Conservation (phyloP, 2,888 invertebrate genomes). For the Heliconius charithonia region DNA sequence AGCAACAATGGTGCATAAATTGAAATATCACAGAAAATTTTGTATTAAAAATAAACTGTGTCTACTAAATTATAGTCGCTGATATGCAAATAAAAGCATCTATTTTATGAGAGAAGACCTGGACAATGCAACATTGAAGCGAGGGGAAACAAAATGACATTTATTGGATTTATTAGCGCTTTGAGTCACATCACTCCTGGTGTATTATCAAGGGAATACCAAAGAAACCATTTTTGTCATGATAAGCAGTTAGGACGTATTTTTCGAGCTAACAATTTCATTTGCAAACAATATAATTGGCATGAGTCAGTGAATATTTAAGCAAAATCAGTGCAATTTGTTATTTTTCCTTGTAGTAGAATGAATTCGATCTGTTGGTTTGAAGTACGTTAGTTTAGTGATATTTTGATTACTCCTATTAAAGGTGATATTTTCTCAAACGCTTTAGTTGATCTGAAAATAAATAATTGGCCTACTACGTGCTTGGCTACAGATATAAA, state of each 20-base stretch:
- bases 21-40: slow-evolving; percentile 41
- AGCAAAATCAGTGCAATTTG: slow-evolving; percentile 33
- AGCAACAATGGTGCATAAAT: slow-evolving; percentile 46
- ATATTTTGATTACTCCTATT: neutral
- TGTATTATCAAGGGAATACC: slow-evolving; percentile 22
- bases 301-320: slow-evolving; percentile 30
- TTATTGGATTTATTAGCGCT: slow-evolving; percentile 36
- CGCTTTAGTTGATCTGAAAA: slow-evolving; percentile 26
- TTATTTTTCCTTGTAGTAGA: slow-evolving; percentile 12
- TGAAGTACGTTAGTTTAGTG: neutral
- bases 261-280: slow-evolving; percentile 29
- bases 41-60: slow-evolving; percentile 40
- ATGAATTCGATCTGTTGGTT: neutral
- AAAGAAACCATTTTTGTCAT: slow-evolving; percentile 35
- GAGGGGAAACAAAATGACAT: slow-evolving; percentile 32
- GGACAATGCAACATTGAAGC: slow-evolving; percentile 44
- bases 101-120: slow-evolving; percentile 38
- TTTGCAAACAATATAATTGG: slow-evolving; percentile 36
- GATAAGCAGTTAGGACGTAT: slow-evolving; percentile 37
- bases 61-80: slow-evolving; percentile 37
- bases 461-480: slow-evolving; percentile 27
- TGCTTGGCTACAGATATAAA: slow-evolving; percentile 15
- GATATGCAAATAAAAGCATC: slow-evolving; percentile 45
- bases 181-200: slow-evolving; percentile 27
- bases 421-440: slow-evolving; percentile 4